Evolutionary conservation across 2,113 vertebrate species (phyloP), one percentile per base, ranked within the genome.

Genomic region (Arizona elegans): DNA sequence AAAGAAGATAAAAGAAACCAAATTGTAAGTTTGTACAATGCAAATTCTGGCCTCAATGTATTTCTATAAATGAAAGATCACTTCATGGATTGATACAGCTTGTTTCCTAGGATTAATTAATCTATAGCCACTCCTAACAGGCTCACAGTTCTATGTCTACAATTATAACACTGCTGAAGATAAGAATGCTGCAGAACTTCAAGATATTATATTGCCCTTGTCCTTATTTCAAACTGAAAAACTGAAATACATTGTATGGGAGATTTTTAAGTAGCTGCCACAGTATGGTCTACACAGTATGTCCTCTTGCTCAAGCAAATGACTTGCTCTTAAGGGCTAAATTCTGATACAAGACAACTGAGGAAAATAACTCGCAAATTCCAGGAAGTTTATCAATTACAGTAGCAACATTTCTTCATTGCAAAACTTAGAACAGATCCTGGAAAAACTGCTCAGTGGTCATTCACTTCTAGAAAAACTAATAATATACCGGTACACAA

Each of bases 221-320:
- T 96, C 93, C 92, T 95, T 55, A 65, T 96, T 96, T 96, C 95
- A 95, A 96, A 94, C 92, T 93, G 59, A 93, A 94, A 95, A 96
- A 93, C 96, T 96, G 91, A 96, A 95, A 96, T 95, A 91, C 62
- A 92, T 91, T 96, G 89, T 95, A 96, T 94, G 85, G 94, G 92
- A 95, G 91, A 55, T 96, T 96, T 93, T 96, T 91, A 94, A 95
- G 85, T 96, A 94, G 90, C 93, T 95, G 86, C 94, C 92, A 87
- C 93, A 95, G 91, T 91, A 94, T 89, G 96, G 87, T 94, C 91
- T 93, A 94, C 92, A 92, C 93, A 15, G 58, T 92, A 91, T 91
- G 90, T 87, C 93, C 96, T 95, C 38, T 58, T 93, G 87, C 52
- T 96, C 94, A 81, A 81, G 52, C 23, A 88, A 29, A 15, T 58